Base-by-base conservation (phyloP, 53 echinoderm and acorn worm genomes). In the Crossaster papposus region DNA sequence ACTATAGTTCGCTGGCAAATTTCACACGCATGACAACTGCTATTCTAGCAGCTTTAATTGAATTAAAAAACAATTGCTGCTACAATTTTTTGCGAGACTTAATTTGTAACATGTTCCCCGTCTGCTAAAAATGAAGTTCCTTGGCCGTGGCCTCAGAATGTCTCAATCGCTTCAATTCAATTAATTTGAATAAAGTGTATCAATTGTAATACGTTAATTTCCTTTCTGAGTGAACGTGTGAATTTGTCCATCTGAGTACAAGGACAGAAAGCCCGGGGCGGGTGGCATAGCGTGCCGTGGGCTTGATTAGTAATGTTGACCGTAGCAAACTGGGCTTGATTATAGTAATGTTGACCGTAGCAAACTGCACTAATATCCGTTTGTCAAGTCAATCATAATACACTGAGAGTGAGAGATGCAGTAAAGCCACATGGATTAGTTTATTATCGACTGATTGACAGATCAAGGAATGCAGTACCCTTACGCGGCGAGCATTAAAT, bases 381-480 rank as follows among this genome's bases (percentile, higher is more conserved):
- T 32, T 53, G 58, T 76, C 64, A 30, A 75, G 17, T 35, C 58
- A 24, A 87, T 30, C n/a, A 75, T 34, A 44, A 51, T 18, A 32
- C n/a, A n/a, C n/a, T 51, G 23, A 13, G n/a, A n/a, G n/a, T 87
- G 29, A 87, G 17, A 13, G 87, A 64, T 77, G 54, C 14, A 33
- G 50, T 9, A 63, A 1, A 83, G 36, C 65, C 51, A 23, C 36
- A 12, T 8, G 70, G 70, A 50, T 83, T 70, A 83, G 65, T 65
- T 12, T 36, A 23, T 14, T 72, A 87, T 55, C 77, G 87, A 87
- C 77, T 77, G 55, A 87, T 87, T 87, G 87, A 87, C 87, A 62
- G 77, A 34, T 36, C 35, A 34, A 20, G 77, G 87, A 76, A 87
- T 75, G 75, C 87, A 87, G 50, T 63, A 77, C 35, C 76, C 62